These are phyloP conservation scores for Hydractinia symbiolongicarpus DNA, from an alignment of 30 jellyfish, hydroid and myxozoan genomes.

Conservation along the genomic window DNA sequence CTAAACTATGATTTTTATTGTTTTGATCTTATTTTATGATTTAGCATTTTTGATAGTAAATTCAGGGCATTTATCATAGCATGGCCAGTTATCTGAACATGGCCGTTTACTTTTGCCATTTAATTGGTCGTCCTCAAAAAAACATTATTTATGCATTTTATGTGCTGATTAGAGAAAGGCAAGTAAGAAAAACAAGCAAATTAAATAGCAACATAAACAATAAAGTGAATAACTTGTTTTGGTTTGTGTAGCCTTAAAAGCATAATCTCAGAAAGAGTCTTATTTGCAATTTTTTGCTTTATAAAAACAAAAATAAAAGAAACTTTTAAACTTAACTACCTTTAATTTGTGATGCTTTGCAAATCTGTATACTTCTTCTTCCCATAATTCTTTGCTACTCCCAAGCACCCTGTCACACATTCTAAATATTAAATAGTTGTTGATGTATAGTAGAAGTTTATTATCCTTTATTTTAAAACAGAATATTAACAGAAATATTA, in stretches of 20 bases:
- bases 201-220: too few species aligned
- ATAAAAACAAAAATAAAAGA: background rate
- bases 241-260: background rate
- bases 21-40: too few species aligned
- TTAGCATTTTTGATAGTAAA: too few species aligned
- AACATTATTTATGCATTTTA: too few species aligned
- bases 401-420: constrained; percentile 77
- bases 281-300: background rate
- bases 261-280: background rate
- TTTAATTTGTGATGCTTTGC: constrained; percentile 57
- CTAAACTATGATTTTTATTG: too few species aligned
- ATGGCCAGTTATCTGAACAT: too few species aligned
- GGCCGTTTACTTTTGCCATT: too few species aligned
- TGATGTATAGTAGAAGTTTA: background rate
- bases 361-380: constrained; percentile 75
- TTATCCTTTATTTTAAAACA: background rate
- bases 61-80: too few species aligned
- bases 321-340: background rate
- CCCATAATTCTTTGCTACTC: constrained; percentile 71
- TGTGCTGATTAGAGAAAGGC: too few species aligned
- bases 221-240: too few species aligned
- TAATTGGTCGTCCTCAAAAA: too few species aligned
- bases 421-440: background rate
- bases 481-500: background rate
- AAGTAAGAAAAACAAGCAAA: too few species aligned